Evolutionary conservation across 2,888 invertebrate genomes (phyloP), one percentile per base, ranked within the genome.

Genomic region (Capitulum mitella): DNA sequence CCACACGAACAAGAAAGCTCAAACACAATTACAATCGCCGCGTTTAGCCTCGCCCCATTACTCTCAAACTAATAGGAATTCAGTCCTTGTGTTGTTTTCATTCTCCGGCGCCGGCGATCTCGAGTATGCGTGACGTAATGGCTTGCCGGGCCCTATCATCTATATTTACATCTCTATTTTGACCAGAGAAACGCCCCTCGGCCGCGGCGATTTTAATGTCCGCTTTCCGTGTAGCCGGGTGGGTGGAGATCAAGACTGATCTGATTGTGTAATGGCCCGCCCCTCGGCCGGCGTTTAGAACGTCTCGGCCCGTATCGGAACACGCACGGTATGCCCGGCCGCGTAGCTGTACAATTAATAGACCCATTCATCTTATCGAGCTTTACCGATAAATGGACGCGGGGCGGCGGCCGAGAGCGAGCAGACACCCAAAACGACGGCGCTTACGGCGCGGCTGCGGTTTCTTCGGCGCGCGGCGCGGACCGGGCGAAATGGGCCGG

Each of bases 151-250:
- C 32, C 34, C 58, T 29, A 34, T 14, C 64, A 64, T 64, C 64
- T 64, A 34, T 64, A 64, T 64, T 64, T 64, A 64, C 64, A 64
- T 64, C 64, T 64, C 64, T 64, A 64, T 64, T 64, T 64, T 64
- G 64, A 64, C 64, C 64, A n/a, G 61, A 19, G 64, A 32, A 29
- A 29, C 64, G 64, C 64, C 64, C 32, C 10, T n/a, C 19, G 19
- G 64, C 34, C 34, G 64, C 5, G 19, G 34, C 64, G 64, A 29
- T 32, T 34, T 64, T 64, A 64, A 64, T 64, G 64, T 34, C 34
- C 14, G 32, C 64, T 32, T 64, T 64, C 64, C 64, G 64, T 64
- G 64, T 34, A 64, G 64, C 32, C 64, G 34, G 19, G 34, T 34
- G 64, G 64, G 64, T 34, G 64, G 64, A 64, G 34, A 64, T 34